Evolutionary conservation across 2,888 invertebrate species (phyloP), one percentile per base, ranked within the genome.

Genomic region (Hyposoter didymator): DNA sequence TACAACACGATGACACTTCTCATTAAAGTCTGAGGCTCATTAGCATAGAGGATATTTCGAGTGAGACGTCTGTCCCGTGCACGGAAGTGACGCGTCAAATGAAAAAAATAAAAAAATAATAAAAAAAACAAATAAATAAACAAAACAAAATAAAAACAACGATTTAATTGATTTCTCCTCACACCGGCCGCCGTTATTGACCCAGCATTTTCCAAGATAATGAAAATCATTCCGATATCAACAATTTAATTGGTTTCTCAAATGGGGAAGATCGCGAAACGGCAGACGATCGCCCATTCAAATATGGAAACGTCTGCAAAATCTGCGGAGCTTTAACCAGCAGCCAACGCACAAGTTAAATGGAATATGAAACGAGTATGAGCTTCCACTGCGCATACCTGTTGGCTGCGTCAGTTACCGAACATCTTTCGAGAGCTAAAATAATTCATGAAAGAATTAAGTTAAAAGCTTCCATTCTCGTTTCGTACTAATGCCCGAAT

Each of bases 1-100:
- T 66, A 22, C 70, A 47, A 72, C 74, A 70, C 55, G 64, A 52
- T 17, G 75, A 75, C 62, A 79, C 79, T 67, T 79, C 79, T 79
- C 82, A 75, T 85, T 79, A 85, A 45, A 52, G 72, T 81, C 67
- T 39, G 22, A 10, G 64, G 75, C 78, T 82, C 78, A 82, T 85
- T 85, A 82, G 82, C 64, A 14, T 22, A 19, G 64, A 32, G 35
- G 17, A 55, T 59, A 79, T 82, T 78, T 28, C 43, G 19, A 75
- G 28, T 52, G 69, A 69, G 45, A 62, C 59, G 52, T 70, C 55
- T 82, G 82, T 75, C 78, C 35, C 22, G n/a, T 22, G 55, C 78
- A 72, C 81, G 78, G 43, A 62, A 47, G 12, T 35, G 22, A n/a
- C 43, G 1, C 43, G 2, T 49, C 49, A 22, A 35, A 45, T 35